Conservation (phyloP, 2,113 vertebrate species). For the Dasyurus viverrinus region DNA sequence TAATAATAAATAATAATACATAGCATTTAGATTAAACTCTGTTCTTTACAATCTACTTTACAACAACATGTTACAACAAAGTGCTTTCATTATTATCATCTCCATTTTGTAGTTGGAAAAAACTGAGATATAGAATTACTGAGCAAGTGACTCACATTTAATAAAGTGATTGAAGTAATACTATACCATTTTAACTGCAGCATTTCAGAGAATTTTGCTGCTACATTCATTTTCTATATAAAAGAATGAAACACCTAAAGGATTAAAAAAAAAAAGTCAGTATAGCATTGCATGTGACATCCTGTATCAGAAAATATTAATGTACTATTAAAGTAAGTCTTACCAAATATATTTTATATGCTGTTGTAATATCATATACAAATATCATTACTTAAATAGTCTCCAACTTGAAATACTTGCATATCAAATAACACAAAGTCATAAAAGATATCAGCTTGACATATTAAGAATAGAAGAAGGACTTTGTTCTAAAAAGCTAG, state of each 20-base stretch:
- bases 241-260: background rate
- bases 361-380: background rate
- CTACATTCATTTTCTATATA: background rate
- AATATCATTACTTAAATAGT: background rate
- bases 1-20: no score
- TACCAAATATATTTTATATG: background rate
- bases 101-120: no score
- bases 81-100: no score
- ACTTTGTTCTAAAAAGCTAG: background rate
- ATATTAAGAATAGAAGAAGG: no score
- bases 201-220: constrained; percentile 25
- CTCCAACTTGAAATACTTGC: background rate
- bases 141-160: no score
- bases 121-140: no score
- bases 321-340: background rate
- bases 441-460: background rate
- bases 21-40: no score
- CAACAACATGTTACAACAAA: no score
- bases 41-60: no score
- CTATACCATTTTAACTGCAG: background rate
- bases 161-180: no score
- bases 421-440: background rate
- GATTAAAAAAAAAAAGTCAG: background rate
- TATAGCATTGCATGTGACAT: background rate
- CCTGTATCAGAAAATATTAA: constrained; percentile 29